Conservation (phyloP, 2,888 invertebrate genomes). For the Petrolisthes manimaculis region DNA sequence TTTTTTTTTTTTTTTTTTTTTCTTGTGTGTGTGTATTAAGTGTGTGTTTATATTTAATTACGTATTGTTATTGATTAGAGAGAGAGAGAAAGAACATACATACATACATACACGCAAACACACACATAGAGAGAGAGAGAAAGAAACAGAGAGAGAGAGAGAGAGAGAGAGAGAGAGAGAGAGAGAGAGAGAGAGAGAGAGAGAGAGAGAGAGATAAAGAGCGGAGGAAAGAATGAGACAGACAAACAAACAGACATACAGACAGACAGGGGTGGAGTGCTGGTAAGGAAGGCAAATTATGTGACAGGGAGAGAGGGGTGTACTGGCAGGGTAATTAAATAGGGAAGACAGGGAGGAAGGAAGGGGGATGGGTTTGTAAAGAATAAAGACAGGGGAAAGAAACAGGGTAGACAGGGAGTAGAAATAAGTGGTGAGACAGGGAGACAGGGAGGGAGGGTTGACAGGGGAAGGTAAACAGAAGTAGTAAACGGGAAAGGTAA, state of each 20-base stretch:
- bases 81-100: not conserved
- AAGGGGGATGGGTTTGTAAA: not conserved
- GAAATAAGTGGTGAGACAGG: not conserved
- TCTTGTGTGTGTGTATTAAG: not conserved
- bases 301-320: not conserved
- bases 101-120: not conserved
- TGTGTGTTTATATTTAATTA: not conserved
- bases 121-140: not conserved
- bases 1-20: too few species aligned
- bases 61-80: not conserved
- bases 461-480: not conserved
- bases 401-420: not conserved
- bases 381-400: not conserved
- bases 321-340: not conserved
- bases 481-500: too few species aligned
- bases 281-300: not conserved
- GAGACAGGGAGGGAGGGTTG: not conserved
- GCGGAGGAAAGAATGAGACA: conserved; percentile 10
- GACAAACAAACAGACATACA: not conserved
- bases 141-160: not conserved
- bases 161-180: not conserved
- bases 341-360: not conserved
- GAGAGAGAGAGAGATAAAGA: not conserved
- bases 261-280: not conserved
- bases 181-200: not conserved